A percentile compares a stretch with the other conserved stretches of the same genome.
Evolutionary conservation across 2,888 invertebrate genomes (phyloP).

Genomic region (Alsophila aescularia): DNA sequence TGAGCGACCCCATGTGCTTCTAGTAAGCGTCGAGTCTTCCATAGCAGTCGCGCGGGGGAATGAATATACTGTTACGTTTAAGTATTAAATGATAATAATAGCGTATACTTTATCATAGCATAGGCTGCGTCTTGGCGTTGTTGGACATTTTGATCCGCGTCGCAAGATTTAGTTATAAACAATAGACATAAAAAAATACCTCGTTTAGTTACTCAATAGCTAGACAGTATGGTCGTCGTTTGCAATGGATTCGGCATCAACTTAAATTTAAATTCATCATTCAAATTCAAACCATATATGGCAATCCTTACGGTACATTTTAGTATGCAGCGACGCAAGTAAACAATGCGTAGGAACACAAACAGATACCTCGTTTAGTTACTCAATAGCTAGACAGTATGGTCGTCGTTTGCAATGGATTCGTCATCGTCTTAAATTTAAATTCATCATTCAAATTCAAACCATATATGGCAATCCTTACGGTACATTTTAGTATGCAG

Average conservation of each 20-base stretch:
- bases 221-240: conserved; percentile 55
- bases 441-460: no score
- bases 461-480: no score
- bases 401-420: no score
- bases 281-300: no score
- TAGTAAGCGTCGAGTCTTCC: conserved; percentile 83
- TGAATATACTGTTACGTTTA: conserved; percentile 74
- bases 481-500: no score
- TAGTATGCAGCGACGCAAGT: no score
- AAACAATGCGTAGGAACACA: no score
- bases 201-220: conserved; percentile 81
- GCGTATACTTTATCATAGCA: conserved; percentile 77
- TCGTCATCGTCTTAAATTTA: no score
- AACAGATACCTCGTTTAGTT: conserved; percentile 83
- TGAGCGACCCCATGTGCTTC: conserved; percentile 64
- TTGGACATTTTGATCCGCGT: conserved; percentile 66
- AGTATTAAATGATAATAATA: conserved; percentile 84
- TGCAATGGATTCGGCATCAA: no score
- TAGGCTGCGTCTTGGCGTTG: conserved; percentile 67
- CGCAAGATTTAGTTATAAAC: conserved; percentile 70
- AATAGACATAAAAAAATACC: conserved; percentile 81
- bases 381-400: conserved; percentile 75
- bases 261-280: no score
- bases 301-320: no score
- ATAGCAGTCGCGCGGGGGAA: conserved; percentile 79